A percentile compares a stretch with the other conserved stretches of the same genome.
These are phyloP conservation scores for Antheraea mylitta DNA, from an alignment of 1,140 invertebrate species.

Conservation along the genomic window DNA sequence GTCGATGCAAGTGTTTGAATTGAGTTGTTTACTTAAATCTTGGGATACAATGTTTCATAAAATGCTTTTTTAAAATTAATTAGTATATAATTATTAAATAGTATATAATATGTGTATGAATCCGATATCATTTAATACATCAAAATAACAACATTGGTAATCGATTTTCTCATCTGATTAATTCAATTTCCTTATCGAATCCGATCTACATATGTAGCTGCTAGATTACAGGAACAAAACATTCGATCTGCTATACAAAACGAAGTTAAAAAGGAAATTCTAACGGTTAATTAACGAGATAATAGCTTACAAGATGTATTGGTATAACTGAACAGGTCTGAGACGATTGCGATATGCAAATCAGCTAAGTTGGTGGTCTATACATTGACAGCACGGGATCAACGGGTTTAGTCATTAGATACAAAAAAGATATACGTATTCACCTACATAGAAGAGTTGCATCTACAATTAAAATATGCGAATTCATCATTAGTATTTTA, in stretches of 20 bases:
- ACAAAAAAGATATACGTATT: background rate
- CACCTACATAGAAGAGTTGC: background rate
- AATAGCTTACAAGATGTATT: slow-evolving; percentile 10
- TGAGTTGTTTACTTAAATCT: too few species aligned
- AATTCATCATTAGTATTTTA: too few species aligned
- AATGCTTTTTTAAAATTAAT: too few species aligned
- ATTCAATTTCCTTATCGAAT: background rate
- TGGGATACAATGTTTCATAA: too few species aligned
- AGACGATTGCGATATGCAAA: slow-evolving; percentile 35
- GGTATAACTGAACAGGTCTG: slow-evolving; percentile 22
- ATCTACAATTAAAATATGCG: too few species aligned
- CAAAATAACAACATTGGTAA: too few species aligned
- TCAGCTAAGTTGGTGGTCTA: slow-evolving; percentile 45
- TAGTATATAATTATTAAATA: too few species aligned
- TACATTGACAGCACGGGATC: slow-evolving; percentile 17
- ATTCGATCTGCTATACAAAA: slow-evolving; percentile 14
- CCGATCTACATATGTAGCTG: background rate
- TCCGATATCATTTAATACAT: too few species aligned
- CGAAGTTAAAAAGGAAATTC: slow-evolving; percentile 18
- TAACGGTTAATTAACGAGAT: slow-evolving; percentile 43
- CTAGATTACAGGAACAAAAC: slow-evolving; percentile 8
- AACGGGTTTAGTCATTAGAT: background rate
- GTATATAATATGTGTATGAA: too few species aligned
- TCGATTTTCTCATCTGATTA: background rate
- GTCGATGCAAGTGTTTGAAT: too few species aligned